These are phyloP conservation scores for Chydorus sphaericus DNA, from an alignment of 2,888 invertebrate species.

Conservation along the genomic window DNA sequence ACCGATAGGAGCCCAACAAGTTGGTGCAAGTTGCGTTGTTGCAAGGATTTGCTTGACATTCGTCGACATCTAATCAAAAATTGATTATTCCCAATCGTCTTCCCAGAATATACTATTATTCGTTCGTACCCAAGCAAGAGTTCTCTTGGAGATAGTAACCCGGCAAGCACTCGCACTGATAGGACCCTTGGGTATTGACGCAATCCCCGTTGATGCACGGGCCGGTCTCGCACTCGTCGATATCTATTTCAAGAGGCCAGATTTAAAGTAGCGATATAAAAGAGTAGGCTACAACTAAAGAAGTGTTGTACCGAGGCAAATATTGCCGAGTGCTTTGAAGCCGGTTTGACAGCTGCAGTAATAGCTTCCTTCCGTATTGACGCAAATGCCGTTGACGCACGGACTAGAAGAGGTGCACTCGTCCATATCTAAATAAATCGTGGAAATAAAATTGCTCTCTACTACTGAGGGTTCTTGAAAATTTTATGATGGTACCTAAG, in stretches of 20 bases:
- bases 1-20: slow-evolving; percentile 15
- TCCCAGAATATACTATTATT: background rate
- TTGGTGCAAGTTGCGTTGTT: slow-evolving; percentile 15
- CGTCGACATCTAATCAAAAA: slow-evolving; percentile 1
- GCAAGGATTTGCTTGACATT: slow-evolving; percentile 8
- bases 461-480: slow-evolving; percentile 11
- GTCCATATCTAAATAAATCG: slow-evolving; percentile 15
- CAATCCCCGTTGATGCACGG: slow-evolving; percentile 38
- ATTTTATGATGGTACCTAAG: no score
- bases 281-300: no score
- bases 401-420: slow-evolving; percentile 17
- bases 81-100: no score
- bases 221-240: slow-evolving; percentile 39
- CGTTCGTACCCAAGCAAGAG: slow-evolving; percentile 34
- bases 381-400: slow-evolving; percentile 20
- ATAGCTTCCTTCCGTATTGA: slow-evolving; percentile 25
- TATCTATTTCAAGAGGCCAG: slow-evolving; percentile 31
- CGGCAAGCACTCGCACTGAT: slow-evolving; percentile 37
- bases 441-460: background rate
- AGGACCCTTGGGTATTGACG: slow-evolving; percentile 40
- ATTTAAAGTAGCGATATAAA: background rate
- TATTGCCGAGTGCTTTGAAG: slow-evolving; percentile 17
- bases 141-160: slow-evolving; percentile 36
- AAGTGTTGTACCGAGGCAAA: slow-evolving; percentile 4
- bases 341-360: slow-evolving; percentile 25